Conservation (phyloP, 2,888 invertebrate species). For the Drosophila anomelani region DNA sequence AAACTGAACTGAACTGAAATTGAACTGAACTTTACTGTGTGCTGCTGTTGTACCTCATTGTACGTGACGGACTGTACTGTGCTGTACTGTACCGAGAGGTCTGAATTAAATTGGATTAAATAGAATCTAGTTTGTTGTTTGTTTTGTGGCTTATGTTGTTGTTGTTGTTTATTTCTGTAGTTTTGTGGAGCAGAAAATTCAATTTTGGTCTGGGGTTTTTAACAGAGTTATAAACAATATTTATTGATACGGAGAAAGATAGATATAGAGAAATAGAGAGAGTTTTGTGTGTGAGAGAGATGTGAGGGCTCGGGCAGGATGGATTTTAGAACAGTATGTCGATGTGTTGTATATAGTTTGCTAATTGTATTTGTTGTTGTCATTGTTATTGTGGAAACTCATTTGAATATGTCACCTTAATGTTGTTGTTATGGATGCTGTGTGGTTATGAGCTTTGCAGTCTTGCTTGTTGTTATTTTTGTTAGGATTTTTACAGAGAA, state of each 20-base stretch:
- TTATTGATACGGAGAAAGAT: slow-evolving; percentile 42
- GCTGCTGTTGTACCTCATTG: slow-evolving; percentile 11
- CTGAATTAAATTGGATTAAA: slow-evolving; percentile 23
- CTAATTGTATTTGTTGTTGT: slow-evolving; percentile 42
- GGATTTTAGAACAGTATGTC: slow-evolving; percentile 68
- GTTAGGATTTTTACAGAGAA: slow-evolving; percentile 49
- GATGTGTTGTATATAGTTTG: slow-evolving; percentile 24
- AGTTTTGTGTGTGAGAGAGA: slow-evolving; percentile 46
- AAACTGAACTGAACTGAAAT: slow-evolving; percentile 24
- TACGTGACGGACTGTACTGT: slow-evolving; percentile 11
- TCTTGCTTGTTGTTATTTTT: slow-evolving; percentile 24
- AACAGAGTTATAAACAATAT: slow-evolving; percentile 40
- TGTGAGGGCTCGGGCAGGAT: slow-evolving; percentile 80
- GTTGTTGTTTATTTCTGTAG: slow-evolving; percentile 29
- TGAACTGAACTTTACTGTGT: slow-evolving; percentile 23
- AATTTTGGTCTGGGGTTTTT: slow-evolving; percentile 49
- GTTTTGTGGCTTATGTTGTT: slow-evolving; percentile 14
- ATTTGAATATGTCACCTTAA: slow-evolving; percentile 34
- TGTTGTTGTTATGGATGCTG: slow-evolving; percentile 31
- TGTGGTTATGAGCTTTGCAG: slow-evolving; percentile 17
- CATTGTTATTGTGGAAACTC: slow-evolving; percentile 41
- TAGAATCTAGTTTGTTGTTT: slow-evolving; percentile 27
- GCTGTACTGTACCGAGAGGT: slow-evolving; percentile 13
- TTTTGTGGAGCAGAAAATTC: slow-evolving; percentile 45
- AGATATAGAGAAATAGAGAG: slow-evolving; percentile 12